A percentile compares a stretch with the other conserved stretches of the same genome.
phyloP scores from a whole-genome alignment of 2,113 vertebrate genomes.

The Phocoena phocoena region DNA sequence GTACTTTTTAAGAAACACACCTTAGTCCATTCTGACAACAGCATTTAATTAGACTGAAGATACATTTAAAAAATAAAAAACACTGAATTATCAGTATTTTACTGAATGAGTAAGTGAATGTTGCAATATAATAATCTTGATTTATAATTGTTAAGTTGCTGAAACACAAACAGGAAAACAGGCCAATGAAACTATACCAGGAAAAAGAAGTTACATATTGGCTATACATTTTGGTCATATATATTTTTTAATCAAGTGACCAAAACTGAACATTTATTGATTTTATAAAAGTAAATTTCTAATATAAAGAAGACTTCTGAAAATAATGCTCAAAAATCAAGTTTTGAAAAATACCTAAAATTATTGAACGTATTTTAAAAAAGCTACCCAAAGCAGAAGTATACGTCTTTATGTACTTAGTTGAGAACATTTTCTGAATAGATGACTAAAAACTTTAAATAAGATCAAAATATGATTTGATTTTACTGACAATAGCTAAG shows the following conservation, averaged over 20 bases:
- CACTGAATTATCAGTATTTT: not conserved
- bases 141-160: not conserved
- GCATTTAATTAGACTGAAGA: not conserved
- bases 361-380: not conserved
- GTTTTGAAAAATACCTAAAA: not conserved
- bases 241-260: not conserved
- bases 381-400: not conserved
- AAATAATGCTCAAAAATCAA: not conserved
- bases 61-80: not conserved
- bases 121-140: not conserved
- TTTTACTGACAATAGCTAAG: not conserved
- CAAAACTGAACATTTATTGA: not conserved
- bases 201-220: not conserved
- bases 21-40: not conserved
- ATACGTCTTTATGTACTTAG: not conserved
- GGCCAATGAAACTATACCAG: not conserved
- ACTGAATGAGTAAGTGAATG: not conserved
- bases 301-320: not conserved
- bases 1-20: not conserved
- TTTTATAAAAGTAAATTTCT: not conserved
- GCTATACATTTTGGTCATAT: not conserved
- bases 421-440: not conserved
- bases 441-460: not conserved
- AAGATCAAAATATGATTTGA: not conserved
- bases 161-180: not conserved